These are phyloP conservation scores for Arnoldichthys spilopterus DNA, from an alignment of 2,797 vertebrate genomes.

Conservation along the genomic window DNA sequence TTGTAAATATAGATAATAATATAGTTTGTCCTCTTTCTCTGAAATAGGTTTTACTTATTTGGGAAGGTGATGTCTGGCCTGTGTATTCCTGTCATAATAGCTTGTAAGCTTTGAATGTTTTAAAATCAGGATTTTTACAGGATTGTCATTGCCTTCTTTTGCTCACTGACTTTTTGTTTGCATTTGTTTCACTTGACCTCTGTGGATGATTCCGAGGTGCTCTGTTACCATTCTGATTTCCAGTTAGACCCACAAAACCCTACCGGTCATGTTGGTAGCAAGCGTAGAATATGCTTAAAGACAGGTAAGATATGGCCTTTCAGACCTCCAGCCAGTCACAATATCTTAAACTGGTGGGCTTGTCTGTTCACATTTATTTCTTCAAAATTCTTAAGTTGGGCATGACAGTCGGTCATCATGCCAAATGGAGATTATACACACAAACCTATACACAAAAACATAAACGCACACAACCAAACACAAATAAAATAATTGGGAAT, in stretches of 20 bases:
- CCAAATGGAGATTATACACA: background rate
- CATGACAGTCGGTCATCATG: constrained; percentile 27
- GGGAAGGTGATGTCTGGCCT: background rate
- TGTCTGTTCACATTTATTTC: constrained; percentile 31
- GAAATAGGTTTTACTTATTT: too few species aligned
- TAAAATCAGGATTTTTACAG: constrained; percentile 25
- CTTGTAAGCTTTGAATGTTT: background rate
- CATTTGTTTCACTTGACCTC: constrained; percentile 17
- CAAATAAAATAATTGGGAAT: too few species aligned
- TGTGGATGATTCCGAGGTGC: constrained; percentile 25
- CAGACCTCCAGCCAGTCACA: background rate
- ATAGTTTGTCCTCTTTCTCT: too few species aligned
- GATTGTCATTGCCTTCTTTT: constrained; percentile 36
- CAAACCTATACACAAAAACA: too few species aligned
- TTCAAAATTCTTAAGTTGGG: background rate
- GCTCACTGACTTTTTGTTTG: constrained; percentile 23
- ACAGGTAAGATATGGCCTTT: background rate
- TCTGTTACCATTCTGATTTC: constrained; percentile 35
- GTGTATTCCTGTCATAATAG: background rate
- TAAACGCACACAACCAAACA: too few species aligned
- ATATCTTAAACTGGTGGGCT: constrained; percentile 9
- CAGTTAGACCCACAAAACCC: constrained; percentile 6
- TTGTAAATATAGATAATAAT: too few species aligned
- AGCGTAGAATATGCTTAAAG: background rate
- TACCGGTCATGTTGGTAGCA: background rate